phyloP scores from a whole-genome alignment of 1,140 invertebrate genomes.

The Anadara kagoshimensis region DNA sequence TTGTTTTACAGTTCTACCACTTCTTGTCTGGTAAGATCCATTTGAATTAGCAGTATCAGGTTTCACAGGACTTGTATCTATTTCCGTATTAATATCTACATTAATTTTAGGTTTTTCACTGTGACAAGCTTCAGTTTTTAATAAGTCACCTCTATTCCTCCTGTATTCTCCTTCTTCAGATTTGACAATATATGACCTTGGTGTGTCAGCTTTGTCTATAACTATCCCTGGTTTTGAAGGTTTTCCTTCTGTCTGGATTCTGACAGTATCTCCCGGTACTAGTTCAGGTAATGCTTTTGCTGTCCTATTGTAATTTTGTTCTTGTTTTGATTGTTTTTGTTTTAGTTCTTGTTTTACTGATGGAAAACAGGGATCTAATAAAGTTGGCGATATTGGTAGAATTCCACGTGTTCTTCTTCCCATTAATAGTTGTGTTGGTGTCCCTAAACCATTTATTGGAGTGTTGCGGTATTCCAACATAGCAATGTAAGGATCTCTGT shows the following conservation, averaged over 20 bases:
- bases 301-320: slow-evolving; percentile 6
- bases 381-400: not conserved
- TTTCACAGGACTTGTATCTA: no score
- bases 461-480: slow-evolving; percentile 39
- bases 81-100: no score
- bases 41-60: no score
- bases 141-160: slow-evolving; percentile 17
- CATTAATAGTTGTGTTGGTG: slow-evolving; percentile 41
- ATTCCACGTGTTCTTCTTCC: slow-evolving; percentile 21
- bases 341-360: not conserved
- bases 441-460: slow-evolving; percentile 18
- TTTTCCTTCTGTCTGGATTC: slow-evolving; percentile 4
- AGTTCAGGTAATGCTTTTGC: slow-evolving; percentile 5
- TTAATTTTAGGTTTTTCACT: no score
- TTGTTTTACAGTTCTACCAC: no score
- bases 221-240: slow-evolving; percentile 14
- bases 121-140: not conserved
- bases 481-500: slow-evolving; percentile 34
- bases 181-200: slow-evolving; percentile 17
- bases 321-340: slow-evolving; percentile 11
- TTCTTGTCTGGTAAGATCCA: no score
- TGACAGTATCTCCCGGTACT: slow-evolving; percentile 1
- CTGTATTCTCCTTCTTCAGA: not conserved
- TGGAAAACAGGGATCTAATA: not conserved
- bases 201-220: not conserved